Evolutionary conservation across 2,888 invertebrate species (phyloP).

Genomic region (Cosmia pyralina): DNA sequence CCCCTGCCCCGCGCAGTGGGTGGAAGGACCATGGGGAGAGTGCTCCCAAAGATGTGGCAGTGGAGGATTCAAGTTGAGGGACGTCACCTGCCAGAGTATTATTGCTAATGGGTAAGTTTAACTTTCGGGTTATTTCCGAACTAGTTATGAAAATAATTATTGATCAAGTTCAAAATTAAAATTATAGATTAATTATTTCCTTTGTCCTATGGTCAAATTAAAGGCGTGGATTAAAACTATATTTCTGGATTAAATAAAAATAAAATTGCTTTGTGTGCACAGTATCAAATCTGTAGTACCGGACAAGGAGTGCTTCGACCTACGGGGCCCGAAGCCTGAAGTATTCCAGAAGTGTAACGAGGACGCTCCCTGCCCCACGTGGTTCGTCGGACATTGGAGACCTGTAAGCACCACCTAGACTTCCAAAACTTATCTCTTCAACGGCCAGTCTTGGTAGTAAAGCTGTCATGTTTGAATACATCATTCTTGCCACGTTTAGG

Average conservation of each 20-base stretch:
- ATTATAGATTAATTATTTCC: not conserved
- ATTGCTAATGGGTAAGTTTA: slow-evolving; percentile 91
- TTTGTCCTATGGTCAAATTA: not conserved
- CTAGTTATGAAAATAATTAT: not conserved
- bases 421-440: not conserved
- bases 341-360: slow-evolving; percentile 93
- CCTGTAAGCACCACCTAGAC: slow-evolving; percentile 91
- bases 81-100: slow-evolving; percentile 95
- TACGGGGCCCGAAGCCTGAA: slow-evolving; percentile 92
- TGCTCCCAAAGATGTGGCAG: slow-evolving; percentile 96
- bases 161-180: not conserved
- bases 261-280: slow-evolving; percentile 23
- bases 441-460: not conserved
- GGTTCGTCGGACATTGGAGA: slow-evolving; percentile 97
- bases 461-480: not conserved
- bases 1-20: slow-evolving; percentile 96
- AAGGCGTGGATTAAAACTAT: not conserved
- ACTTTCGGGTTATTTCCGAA: not conserved
- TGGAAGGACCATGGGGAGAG: slow-evolving; percentile 93
- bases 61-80: slow-evolving; percentile 92
- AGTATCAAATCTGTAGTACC: slow-evolving; percentile 92
- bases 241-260: too few species aligned
- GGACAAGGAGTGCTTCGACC: slow-evolving; percentile 93
- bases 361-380: slow-evolving; percentile 94
- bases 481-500: too few species aligned